Evolutionary conservation across 2,113 vertebrate species (phyloP).

Genomic region (Callocephalon fimbriatum): DNA sequence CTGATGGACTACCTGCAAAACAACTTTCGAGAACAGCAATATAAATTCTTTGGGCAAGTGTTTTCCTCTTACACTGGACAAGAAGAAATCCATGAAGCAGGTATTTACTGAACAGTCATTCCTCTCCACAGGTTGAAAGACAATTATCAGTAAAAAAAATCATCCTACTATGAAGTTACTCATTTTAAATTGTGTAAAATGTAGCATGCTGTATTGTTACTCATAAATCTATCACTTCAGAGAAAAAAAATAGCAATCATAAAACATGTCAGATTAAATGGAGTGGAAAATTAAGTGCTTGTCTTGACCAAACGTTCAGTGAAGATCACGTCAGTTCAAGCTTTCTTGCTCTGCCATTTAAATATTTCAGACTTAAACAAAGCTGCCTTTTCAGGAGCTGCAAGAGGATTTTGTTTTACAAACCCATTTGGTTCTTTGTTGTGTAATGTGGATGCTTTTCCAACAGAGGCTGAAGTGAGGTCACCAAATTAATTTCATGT

Average conservation of each 20-base stretch:
- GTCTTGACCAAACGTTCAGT: slow-evolving; percentile 1
- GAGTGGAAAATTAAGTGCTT: slow-evolving; percentile 49
- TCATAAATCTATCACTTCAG: slow-evolving; percentile 24
- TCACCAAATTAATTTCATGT: not conserved
- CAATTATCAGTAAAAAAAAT: not conserved
- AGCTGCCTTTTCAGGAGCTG: not conserved
- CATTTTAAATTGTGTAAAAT: slow-evolving; percentile 6
- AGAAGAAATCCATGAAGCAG: slow-evolving; percentile 90
- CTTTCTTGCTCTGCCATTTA: not conserved
- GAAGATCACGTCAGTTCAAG: not conserved
- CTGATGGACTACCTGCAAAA: slow-evolving; percentile 98
- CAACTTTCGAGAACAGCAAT: slow-evolving; percentile 92
- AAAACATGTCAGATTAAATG: slow-evolving; percentile 35
- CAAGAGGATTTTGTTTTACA: slow-evolving; percentile 4
- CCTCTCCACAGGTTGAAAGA: not conserved
- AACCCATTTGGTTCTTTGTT: not conserved
- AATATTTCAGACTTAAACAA: slow-evolving; percentile 6
- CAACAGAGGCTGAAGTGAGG: not conserved
- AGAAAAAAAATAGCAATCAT: not conserved
- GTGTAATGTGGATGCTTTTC: not conserved
- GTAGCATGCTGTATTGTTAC: not conserved
- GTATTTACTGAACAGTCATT: slow-evolving; percentile 72
- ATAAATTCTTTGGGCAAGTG: slow-evolving; percentile 91
- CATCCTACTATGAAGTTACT: not conserved
- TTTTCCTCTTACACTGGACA: slow-evolving; percentile 96